A percentile compares a stretch with the other conserved stretches of the same genome.
phyloP scores from a whole-genome alignment of 1,140 invertebrate species.

The Brachionus rubens region DNA sequence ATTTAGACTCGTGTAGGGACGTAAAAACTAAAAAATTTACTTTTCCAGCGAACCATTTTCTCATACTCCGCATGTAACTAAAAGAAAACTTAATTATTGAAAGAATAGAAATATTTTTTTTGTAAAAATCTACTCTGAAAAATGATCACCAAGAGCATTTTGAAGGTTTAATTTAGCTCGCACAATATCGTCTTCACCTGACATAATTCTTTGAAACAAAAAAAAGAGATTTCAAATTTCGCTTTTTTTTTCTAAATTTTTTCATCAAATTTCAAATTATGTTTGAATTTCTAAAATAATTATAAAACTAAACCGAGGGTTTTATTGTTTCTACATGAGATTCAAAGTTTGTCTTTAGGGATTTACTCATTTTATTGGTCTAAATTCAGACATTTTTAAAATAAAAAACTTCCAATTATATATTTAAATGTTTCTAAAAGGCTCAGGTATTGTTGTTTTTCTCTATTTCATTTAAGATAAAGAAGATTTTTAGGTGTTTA shows the following conservation, averaged over 20 bases:
- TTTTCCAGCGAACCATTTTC: conserved; percentile 38
- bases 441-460: no score
- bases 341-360: no score
- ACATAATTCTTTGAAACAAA: conserved; percentile 25
- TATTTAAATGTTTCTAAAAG: no score
- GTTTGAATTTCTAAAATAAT: not conserved
- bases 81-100: not conserved
- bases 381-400: no score
- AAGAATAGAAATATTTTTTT: not conserved
- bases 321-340: no score
- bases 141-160: conserved; percentile 18
- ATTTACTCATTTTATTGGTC: no score
- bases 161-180: conserved; percentile 38
- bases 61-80: conserved; percentile 35
- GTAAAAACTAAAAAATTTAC: not conserved
- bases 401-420: no score
- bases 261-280: conserved; percentile 29
- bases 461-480: no score
- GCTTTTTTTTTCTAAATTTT: no score
- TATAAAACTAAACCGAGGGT: no score
- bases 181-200: conserved; percentile 21
- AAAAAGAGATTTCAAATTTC: not conserved
- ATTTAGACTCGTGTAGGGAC: no score
- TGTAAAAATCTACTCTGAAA: not conserved
- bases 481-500: no score